Evolutionary conservation across 2,797 vertebrate genomes (phyloP), one percentile per base, ranked within the genome.

Genomic region (Paguma larvata): DNA sequence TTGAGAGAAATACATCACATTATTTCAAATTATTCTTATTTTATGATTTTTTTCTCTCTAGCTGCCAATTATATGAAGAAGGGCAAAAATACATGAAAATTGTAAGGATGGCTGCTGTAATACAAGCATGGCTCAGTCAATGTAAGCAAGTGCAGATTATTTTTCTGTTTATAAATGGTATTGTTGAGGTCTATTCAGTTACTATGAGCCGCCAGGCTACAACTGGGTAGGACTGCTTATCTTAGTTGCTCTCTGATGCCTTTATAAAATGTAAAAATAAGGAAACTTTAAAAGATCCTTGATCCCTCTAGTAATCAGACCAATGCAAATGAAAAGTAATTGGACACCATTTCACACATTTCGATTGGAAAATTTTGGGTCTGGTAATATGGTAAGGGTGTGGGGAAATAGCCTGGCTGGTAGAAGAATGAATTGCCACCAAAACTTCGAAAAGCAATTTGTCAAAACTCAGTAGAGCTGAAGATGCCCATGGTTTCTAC

Each of bases 1-100:
- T 94, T 91, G 73, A 89, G 65, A 97, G 46, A 90, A 96, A 79
- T 89, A 56, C 9, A 91, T 91, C 30, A 59, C 75, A 68, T 95
- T 91, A 91, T 96, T 84, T 94, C 68, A 83, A 91, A 83, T 95
- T 83, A 84, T 85, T 91, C 46, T 93, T 91, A 63, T 87, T 95
- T 92, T 92, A 88, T 86, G 38, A 34, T 77, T 92, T 93, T 95
- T 95, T 95, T 67, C 63, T 88, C 38, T 78, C 8, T 65, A 11
- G 10, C 83, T 92, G 68, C 15, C 68, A 70, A 41, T 88, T 85
- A 94, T 56, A 85, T 94, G 75, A 56, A 82, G 48, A 87, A 75
- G 73, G 56, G 18, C 25, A 75, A n/a, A 89, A 85, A 27, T 67
- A 21, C 12, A 27, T 46, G 27, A 93, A 73, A 94, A 51, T 38